These are phyloP conservation scores for Diglossa cyanea DNA, from an alignment of 2,797 vertebrate species.

Conservation along the genomic window DNA sequence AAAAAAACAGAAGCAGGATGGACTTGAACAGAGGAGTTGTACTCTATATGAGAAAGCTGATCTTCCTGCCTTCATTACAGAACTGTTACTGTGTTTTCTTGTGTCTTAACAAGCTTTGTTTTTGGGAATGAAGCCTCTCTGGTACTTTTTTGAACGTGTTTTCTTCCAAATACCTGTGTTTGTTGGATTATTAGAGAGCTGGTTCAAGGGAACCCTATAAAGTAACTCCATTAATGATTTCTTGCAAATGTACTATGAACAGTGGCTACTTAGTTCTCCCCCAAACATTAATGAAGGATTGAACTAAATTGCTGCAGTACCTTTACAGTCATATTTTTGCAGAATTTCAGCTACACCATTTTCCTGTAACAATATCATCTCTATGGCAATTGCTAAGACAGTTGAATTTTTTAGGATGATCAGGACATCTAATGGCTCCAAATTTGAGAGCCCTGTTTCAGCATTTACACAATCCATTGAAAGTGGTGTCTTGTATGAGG, in stretches of 20 bases:
- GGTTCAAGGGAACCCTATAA: not conserved
- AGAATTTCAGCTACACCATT: not conserved
- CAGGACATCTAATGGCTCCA: not conserved
- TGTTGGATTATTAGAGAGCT: not conserved
- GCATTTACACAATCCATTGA: not conserved
- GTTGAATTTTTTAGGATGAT: not conserved
- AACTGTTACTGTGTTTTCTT: not conserved
- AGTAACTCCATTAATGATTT: not conserved
- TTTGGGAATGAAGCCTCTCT: not conserved
- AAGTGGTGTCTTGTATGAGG: not conserved
- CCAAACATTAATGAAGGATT: not conserved
- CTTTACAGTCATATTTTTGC: not conserved
- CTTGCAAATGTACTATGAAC: not conserved
- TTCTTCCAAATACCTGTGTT: not conserved
- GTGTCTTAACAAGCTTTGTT: not conserved
- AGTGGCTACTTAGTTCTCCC: not conserved
- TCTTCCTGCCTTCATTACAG: not conserved
- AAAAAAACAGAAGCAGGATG: not conserved
- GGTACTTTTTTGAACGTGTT: accelerated
- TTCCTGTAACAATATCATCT: not conserved
- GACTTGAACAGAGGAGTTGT: not conserved
- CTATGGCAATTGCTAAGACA: not conserved
- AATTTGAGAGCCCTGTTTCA: not conserved
- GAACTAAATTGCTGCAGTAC: not conserved
- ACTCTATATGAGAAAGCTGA: not conserved